Conservation (phyloP, 2,888 invertebrate species). For the Dynastes grantii region DNA sequence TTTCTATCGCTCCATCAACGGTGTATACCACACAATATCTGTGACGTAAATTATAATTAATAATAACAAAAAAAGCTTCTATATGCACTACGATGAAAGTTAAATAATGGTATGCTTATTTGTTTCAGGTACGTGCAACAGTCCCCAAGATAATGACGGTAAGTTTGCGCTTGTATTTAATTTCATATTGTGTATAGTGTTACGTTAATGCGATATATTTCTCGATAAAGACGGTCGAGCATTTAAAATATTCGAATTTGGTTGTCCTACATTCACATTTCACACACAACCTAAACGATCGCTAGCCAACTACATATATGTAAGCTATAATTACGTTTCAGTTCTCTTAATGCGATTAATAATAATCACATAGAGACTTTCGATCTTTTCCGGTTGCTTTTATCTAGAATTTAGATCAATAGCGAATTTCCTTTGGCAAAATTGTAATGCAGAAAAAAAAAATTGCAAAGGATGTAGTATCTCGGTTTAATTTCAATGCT, state of each 20-base stretch:
- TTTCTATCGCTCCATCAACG: slow-evolving; percentile 15
- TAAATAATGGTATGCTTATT: slow-evolving; percentile 40
- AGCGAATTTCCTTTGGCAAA: slow-evolving; percentile 8
- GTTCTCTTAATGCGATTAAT: slow-evolving; percentile 2
- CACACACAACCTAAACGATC: not conserved
- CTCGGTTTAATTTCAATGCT: not conserved
- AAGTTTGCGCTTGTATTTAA: slow-evolving; percentile 49
- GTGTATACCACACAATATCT: not conserved
- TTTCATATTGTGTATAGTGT: not conserved
- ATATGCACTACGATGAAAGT: slow-evolving; percentile 24
- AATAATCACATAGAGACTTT: slow-evolving; percentile 16
- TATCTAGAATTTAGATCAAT: slow-evolving; percentile 21
- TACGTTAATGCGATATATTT: not conserved
- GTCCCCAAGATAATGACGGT: slow-evolving; percentile 61
- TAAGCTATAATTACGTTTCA: slow-evolving; percentile 1
- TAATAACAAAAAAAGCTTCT: not conserved
- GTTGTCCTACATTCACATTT: slow-evolving; percentile 10
- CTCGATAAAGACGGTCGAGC: not conserved
- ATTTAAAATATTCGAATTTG: slow-evolving; percentile 1
- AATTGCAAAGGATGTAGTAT: not conserved
- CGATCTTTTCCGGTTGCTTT: slow-evolving; percentile 31
- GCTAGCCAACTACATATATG: not conserved
- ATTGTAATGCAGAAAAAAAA: not conserved
- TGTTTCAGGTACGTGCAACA: slow-evolving; percentile 65
- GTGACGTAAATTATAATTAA: slow-evolving; percentile 20